phyloP scores from a whole-genome alignment of 1,140 invertebrate genomes.

The Pogonomyrmex barbatus region DNA sequence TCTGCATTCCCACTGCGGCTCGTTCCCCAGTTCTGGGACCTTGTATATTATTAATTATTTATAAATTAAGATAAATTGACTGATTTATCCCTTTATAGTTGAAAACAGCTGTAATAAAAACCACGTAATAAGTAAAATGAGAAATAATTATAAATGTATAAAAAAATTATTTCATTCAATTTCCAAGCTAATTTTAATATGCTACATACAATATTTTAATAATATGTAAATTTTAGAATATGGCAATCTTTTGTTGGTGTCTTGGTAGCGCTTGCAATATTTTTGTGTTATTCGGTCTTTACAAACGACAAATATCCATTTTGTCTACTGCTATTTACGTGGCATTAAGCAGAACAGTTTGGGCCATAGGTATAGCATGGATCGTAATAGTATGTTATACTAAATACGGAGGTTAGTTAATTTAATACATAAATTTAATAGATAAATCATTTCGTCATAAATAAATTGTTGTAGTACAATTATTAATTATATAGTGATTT shows the following conservation, averaged over 20 bases:
- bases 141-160: background rate
- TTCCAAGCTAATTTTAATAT: constrained; percentile 5
- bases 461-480: background rate
- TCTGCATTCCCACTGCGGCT: too few species aligned
- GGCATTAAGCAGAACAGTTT: constrained; percentile 83
- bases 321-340: constrained; percentile 82
- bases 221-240: constrained; percentile 77
- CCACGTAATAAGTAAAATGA: background rate
- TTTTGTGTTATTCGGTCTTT: constrained; percentile 83
- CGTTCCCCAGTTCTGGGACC: too few species aligned
- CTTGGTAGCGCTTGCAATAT: constrained; percentile 82
- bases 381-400: constrained; percentile 86
- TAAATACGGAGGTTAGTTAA: constrained; percentile 45
- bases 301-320: constrained; percentile 80
- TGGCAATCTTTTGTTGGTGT: constrained; percentile 78
- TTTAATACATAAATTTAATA: constrained; percentile 14
- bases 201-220: background rate
- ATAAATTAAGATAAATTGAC: background rate
- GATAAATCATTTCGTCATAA: background rate
- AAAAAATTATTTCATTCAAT: background rate
- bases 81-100: background rate
- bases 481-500: background rate
- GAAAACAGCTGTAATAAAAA: background rate
- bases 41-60: background rate
- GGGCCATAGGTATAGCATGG: constrained; percentile 86